Evolutionary conservation across 1,140 invertebrate genomes (phyloP).

Genomic region (Temnothorax curvispinosus): DNA sequence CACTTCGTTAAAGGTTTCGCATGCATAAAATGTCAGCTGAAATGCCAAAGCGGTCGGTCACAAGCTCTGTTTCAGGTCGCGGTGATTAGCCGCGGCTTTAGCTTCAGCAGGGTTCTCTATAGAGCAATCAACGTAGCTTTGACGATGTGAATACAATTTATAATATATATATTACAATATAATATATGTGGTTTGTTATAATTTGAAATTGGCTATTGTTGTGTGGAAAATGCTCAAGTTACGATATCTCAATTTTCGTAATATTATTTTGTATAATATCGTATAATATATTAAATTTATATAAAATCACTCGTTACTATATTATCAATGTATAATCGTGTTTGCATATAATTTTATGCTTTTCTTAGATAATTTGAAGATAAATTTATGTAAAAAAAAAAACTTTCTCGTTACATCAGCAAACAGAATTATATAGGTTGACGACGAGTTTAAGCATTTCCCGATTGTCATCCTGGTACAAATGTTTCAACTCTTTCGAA

Average conservation of each 20-base stretch:
- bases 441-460: neutral
- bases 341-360: neutral
- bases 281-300: neutral
- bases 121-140: constrained; percentile 7
- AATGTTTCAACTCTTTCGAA: neutral
- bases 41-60: constrained; percentile 40
- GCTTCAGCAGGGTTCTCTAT: neutral
- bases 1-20: constrained; percentile 19
- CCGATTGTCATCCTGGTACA: neutral
- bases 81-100: constrained; percentile 26
- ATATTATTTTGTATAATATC: neutral
- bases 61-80: constrained; percentile 13
- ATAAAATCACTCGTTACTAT: neutral
- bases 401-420: neutral
- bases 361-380: neutral
- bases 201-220: neutral
- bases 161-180: constrained; percentile 6
- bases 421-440: neutral
- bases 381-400: neutral
- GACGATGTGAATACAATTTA: constrained; percentile 14
- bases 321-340: neutral
- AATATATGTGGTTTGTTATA: neutral
- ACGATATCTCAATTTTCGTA: neutral
- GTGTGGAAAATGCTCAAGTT: neutral
- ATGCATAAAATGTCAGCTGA: constrained; percentile 54